phyloP scores from a whole-genome alignment of 2,797 vertebrate species.

The Hipposideros larvatus region DNA sequence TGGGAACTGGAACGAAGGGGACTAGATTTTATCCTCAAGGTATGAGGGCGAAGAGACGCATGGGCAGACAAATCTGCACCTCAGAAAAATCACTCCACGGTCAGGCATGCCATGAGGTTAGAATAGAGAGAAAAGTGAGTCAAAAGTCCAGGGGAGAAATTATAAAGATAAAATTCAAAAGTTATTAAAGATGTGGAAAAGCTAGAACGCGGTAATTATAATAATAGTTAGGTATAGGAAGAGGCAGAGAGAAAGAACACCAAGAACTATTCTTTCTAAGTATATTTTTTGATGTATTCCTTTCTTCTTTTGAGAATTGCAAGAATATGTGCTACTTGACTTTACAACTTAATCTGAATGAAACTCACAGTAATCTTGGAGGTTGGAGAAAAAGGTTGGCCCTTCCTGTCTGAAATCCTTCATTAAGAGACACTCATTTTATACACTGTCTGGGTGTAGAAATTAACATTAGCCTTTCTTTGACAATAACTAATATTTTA shows the following conservation, averaged over 20 bases:
- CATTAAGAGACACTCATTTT: not conserved
- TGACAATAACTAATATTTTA: not conserved
- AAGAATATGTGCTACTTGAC: not conserved
- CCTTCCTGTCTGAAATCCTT: not conserved
- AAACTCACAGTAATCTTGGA: not conserved
- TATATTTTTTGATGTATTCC: not conserved
- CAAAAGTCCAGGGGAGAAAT: not conserved
- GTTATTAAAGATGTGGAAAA: not conserved
- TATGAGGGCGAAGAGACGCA: not conserved
- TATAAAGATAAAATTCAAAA: not conserved
- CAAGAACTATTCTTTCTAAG: not conserved
- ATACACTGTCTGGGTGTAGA: not conserved
- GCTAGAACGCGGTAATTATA: not conserved
- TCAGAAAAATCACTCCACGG: not conserved
- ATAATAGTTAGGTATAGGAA: too few species aligned
- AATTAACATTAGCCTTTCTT: not conserved
- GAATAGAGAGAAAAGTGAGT: not conserved
- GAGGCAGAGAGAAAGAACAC: not conserved
- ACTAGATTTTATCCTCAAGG: not conserved
- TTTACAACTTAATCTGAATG: not conserved
- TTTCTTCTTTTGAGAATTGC: not conserved
- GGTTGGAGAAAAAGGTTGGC: not conserved
- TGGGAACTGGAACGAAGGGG: not conserved
- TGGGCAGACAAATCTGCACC: not conserved
- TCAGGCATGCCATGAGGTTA: not conserved